phyloP scores from a whole-genome alignment of 2,113 vertebrate genomes.

The Poeciliopsis retropinna region DNA sequence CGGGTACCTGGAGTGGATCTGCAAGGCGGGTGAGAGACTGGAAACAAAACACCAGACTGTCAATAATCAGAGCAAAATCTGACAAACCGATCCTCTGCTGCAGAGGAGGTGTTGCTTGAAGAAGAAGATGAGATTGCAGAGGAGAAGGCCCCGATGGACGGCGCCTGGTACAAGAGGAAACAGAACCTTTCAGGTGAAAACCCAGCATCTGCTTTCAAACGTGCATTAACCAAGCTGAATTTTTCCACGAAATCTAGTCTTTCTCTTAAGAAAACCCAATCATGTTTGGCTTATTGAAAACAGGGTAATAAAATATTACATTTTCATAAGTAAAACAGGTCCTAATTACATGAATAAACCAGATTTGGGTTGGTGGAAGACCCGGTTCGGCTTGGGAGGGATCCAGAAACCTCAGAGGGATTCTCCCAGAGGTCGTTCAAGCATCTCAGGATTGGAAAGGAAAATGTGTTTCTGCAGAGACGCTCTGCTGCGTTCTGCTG shows the following conservation, averaged over 20 bases:
- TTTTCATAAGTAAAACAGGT: not conserved
- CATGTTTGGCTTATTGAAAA: not conserved
- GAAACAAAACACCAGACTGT: slow-evolving; percentile 7
- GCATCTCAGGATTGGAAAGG: not conserved
- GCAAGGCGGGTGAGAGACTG: slow-evolving; percentile 77
- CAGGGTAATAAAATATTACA: not conserved
- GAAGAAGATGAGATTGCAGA: slow-evolving; percentile 96
- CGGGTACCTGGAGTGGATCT: slow-evolving; percentile 84
- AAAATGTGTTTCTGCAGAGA: not conserved
- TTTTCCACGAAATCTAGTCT: not conserved
- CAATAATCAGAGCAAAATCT: not conserved
- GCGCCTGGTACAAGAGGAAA: slow-evolving; percentile 85
- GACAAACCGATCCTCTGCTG: slow-evolving; percentile 33
- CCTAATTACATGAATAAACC: not conserved
- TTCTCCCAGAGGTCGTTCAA: not conserved
- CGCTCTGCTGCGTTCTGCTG: not conserved
- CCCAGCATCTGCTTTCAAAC: not conserved
- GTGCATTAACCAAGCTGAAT: not conserved
- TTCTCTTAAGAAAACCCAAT: not conserved
- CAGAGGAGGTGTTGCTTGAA: slow-evolving; percentile 98
- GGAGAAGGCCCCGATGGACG: slow-evolving; percentile 95
- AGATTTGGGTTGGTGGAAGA: not conserved
- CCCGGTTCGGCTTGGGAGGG: not conserved
- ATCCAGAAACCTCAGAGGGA: no score
- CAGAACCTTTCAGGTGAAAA: slow-evolving; percentile 80